These are phyloP conservation scores for Cheilosia pagana DNA, from an alignment of 2,888 invertebrate genomes.

Conservation along the genomic window DNA sequence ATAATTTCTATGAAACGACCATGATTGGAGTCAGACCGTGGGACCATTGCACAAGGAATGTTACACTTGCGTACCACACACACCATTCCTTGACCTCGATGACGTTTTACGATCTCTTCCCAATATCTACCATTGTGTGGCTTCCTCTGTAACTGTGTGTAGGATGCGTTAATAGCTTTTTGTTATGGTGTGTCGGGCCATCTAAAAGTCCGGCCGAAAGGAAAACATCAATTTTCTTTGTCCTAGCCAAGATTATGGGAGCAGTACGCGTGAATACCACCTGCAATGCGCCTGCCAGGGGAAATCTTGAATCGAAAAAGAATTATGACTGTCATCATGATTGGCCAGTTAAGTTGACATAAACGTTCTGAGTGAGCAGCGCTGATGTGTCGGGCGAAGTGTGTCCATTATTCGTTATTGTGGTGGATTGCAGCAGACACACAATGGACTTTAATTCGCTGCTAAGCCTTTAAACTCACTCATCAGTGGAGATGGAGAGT, in stretches of 20 bases:
- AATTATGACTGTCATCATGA: conserved; percentile 73
- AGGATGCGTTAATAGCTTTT: conserved; percentile 56
- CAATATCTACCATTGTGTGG: conserved; percentile 15
- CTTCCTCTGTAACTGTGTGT: conserved; percentile 40
- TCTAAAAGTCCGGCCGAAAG: neutral
- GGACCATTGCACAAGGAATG: conserved; percentile 34
- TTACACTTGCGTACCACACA: conserved; percentile 30
- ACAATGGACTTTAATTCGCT: conserved; percentile 52
- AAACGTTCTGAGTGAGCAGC: conserved; percentile 52
- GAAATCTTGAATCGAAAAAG: conserved; percentile 47
- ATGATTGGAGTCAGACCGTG: conserved; percentile 48
- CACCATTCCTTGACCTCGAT: conserved; percentile 39
- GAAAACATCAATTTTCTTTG: conserved; percentile 6
- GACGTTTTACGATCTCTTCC: conserved; percentile 25
- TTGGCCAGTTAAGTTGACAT: conserved; percentile 71
- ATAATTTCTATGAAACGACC: conserved; percentile 49
- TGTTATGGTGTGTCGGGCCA: neutral
- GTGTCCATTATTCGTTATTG: conserved; percentile 55
- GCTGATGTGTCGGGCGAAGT: conserved; percentile 68
- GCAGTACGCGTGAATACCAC: conserved; percentile 61
- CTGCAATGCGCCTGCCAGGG: conserved; percentile 62
- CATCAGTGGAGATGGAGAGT: conserved; percentile 46
- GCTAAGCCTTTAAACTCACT: conserved; percentile 60
- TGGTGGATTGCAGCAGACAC: neutral
- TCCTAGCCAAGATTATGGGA: conserved; percentile 5